A percentile compares a stretch with the other conserved stretches of the same genome.
phyloP scores from a whole-genome alignment of 2,113 vertebrate species.

The Asarcornis scutulata region DNA sequence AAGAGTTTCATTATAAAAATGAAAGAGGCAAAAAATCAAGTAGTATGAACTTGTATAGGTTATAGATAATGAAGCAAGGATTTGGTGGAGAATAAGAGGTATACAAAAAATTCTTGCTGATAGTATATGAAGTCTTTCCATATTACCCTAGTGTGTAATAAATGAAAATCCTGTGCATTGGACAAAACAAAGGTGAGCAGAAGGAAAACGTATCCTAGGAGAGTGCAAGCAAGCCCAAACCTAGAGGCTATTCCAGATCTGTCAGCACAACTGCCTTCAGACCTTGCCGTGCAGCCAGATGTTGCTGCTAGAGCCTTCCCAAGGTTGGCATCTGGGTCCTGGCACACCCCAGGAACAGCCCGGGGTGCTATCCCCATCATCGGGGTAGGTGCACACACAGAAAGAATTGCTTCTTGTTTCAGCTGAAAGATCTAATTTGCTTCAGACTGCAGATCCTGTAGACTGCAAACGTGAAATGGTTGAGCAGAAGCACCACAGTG shows the following conservation, averaged over 20 bases:
- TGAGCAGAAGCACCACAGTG: neutral
- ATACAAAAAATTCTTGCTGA: neutral
- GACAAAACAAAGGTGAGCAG: slow-evolving; percentile 61
- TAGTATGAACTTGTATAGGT: neutral
- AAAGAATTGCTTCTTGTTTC: slow-evolving; percentile 6
- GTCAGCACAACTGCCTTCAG: slow-evolving; percentile 60
- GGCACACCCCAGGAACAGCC: slow-evolving; percentile 39
- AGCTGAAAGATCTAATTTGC: neutral
- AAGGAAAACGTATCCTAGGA: slow-evolving; percentile 60
- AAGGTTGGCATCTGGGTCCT: slow-evolving; percentile 76
- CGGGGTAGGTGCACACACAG: slow-evolving; percentile 27
- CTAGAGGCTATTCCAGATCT: slow-evolving; percentile 67
- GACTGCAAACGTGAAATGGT: neutral
- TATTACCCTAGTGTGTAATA: neutral
- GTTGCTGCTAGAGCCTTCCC: slow-evolving; percentile 72
- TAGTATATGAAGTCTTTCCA: neutral
- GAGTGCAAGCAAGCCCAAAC: neutral
- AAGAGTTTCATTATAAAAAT: neutral
- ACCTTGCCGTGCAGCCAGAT: slow-evolving; percentile 74
- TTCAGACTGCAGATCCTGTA: neutral
- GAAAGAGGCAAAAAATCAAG: neutral
- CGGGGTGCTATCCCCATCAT: neutral
- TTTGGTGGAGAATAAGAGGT: neutral
- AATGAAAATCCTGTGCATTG: neutral
- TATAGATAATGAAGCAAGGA: neutral